These are phyloP conservation scores for Acanthoscelides obtectus DNA, from an alignment of 2,888 invertebrate genomes.

Conservation along the genomic window DNA sequence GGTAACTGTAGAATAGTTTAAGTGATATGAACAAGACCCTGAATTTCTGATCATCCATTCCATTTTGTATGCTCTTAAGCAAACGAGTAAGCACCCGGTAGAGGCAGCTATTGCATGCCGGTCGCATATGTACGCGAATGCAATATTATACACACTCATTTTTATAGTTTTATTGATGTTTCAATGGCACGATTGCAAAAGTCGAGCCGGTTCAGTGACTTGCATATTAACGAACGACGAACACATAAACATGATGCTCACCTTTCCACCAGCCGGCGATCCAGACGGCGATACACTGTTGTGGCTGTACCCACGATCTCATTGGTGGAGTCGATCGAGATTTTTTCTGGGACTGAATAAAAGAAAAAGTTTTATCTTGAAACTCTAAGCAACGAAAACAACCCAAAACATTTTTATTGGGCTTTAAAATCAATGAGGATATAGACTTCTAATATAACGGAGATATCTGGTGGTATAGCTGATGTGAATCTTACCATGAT, in stretches of 20 bases:
- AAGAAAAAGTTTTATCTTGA: too few species aligned
- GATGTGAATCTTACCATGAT: too few species aligned
- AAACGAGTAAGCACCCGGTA: neutral
- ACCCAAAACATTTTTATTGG: too few species aligned
- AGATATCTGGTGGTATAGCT: too few species aligned
- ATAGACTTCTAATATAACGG: too few species aligned
- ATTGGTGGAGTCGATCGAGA: neutral
- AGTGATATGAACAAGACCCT: neutral
- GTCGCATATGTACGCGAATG: constrained; percentile 6
- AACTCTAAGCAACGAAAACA: too few species aligned
- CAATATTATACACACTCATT: constrained; percentile 20
- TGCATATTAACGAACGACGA: constrained; percentile 18
- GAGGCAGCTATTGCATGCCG: neutral
- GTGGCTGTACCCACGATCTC: neutral
- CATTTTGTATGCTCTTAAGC: neutral
- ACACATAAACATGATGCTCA: constrained; percentile 21
- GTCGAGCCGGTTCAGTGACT: constrained; percentile 25
- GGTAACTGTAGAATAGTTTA: too few species aligned
- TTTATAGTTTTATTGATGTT: constrained; percentile 25
- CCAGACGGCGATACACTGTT: constrained; percentile 3
- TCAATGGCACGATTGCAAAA: constrained; percentile 24
- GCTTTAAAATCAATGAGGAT: too few species aligned
- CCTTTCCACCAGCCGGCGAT: constrained; percentile 16
- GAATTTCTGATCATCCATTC: neutral
- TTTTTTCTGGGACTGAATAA: neutral